Base-by-base conservation (phyloP, 2,888 invertebrate genomes). In the Cremastobaeus sp. region DNA sequence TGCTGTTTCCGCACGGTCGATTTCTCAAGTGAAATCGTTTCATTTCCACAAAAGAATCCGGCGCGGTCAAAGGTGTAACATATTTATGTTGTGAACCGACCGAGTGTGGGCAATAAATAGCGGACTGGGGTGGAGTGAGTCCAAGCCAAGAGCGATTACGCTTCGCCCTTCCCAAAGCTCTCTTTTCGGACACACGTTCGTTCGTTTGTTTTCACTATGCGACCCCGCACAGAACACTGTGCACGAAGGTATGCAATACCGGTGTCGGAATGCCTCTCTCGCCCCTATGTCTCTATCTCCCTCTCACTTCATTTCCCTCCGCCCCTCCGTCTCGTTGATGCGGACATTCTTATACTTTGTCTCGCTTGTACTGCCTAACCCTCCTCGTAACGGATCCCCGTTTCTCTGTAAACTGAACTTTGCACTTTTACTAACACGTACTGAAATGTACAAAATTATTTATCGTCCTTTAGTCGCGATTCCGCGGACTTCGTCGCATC, bases 51-150 rank as follows among this genome's bases (percentile, higher is more conserved):
- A 50, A 71, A 69, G 74, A 77, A 77, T 78, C 32, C 59, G 50
- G 74, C 72, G 74, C 77, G 79, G 77, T 78, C 81, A 79, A 84
- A 83, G 83, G 82, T 83, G 83, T 83, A 85, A 86, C 86, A 85
- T 87, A 86, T 87, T 87, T 87, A 87, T 84, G 84, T 84, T 87
- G 87, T 83, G 86, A 87, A 86, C 84, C 83, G 81, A 79, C 84
- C 83, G 81, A 84, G 83, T 85, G 85, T 77, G 81, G 82, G 85
- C 84, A 84, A 87, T 86, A 87, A 85, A 87, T 86, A 85, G 85
- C 81, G 69, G 78, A 11, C 47, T 55, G 73, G 62, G 74, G 68
- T 64, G 39, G 65, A 45, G 57, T 59, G 48, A 68, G 65, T 32
- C 35, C 76, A 79, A 78, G 76, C 78, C 74, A 76, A 77, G 81